Evolutionary conservation across 1,140 invertebrate genomes (phyloP).

Genomic region (Dolichoris vasculosae): DNA sequence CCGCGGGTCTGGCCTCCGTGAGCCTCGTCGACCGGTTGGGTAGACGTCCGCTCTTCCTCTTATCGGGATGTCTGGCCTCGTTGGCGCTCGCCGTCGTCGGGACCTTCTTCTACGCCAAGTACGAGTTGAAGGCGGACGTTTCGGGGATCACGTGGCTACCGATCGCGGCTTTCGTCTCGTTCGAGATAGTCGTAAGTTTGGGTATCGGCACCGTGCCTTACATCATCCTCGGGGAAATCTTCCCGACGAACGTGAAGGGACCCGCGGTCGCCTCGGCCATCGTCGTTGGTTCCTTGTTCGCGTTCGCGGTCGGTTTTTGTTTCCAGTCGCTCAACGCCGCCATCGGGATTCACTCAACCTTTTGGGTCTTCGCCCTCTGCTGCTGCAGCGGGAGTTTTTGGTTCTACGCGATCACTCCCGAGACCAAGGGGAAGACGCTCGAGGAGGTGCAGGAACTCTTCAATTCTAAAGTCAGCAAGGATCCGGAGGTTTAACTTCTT

Average conservation of each 20-base stretch:
- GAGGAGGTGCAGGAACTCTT: slow-evolving; percentile 78
- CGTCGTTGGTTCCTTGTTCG: slow-evolving; percentile 72
- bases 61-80: slow-evolving; percentile 77
- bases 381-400: slow-evolving; percentile 77
- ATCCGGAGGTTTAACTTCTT: not conserved
- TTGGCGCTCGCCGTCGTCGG: slow-evolving; percentile 75
- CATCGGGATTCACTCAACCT: slow-evolving; percentile 79
- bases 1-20: slow-evolving; percentile 78
- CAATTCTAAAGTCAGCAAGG: slow-evolving; percentile 53
- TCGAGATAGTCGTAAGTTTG: slow-evolving; percentile 65
- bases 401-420: slow-evolving; percentile 79
- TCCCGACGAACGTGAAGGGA: slow-evolving; percentile 76
- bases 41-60: slow-evolving; percentile 79
- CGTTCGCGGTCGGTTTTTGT: slow-evolving; percentile 77
- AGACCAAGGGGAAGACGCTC: slow-evolving; percentile 83
- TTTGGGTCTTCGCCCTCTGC: slow-evolving; percentile 81
- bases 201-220: slow-evolving; percentile 79
- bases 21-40: slow-evolving; percentile 83
- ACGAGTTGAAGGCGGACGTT: slow-evolving; percentile 61
- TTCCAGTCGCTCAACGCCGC: slow-evolving; percentile 74
- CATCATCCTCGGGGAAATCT: slow-evolving; percentile 77
- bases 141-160: slow-evolving; percentile 66
- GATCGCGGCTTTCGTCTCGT: slow-evolving; percentile 62
- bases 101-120: slow-evolving; percentile 72
- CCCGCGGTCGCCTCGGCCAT: slow-evolving; percentile 69